These are phyloP conservation scores for Byasa hedistus DNA, from an alignment of 2,888 invertebrate species.

Conservation along the genomic window DNA sequence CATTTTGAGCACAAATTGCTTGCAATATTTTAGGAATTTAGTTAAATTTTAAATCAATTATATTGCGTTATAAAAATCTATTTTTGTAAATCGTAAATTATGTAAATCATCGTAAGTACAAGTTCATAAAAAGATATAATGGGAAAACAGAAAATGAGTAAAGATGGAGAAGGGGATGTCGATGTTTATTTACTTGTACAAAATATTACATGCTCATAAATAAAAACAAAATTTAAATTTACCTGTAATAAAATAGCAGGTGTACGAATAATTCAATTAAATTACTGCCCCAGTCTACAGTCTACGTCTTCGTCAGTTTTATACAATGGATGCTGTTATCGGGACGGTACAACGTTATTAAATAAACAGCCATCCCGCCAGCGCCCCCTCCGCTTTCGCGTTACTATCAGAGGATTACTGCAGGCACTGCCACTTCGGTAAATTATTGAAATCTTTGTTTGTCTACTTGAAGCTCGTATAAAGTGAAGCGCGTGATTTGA, in stretches of 20 bases:
- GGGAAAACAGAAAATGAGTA: too few species aligned
- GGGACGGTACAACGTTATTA: constrained; percentile 67
- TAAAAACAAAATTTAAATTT: background rate
- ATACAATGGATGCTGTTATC: constrained; percentile 66
- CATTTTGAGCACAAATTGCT: background rate
- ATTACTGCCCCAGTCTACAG: constrained; percentile 13
- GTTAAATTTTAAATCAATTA: too few species aligned
- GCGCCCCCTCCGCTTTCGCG: constrained; percentile 48
- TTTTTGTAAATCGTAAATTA: too few species aligned
- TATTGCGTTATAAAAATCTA: too few species aligned
- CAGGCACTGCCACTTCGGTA: constrained; percentile 44
- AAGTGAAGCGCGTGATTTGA: constrained; percentile 28
- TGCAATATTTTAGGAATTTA: too few species aligned
- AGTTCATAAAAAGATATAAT: too few species aligned
- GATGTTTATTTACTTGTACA: too few species aligned
- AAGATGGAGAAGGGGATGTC: too few species aligned
- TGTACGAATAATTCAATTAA: constrained; percentile 15
- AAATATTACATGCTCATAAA: too few species aligned
- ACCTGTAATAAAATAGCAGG: background rate
- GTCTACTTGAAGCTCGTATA: constrained; percentile 27
- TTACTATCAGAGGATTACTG: constrained; percentile 50
- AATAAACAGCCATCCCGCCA: constrained; percentile 60
- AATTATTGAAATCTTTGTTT: constrained; percentile 56
- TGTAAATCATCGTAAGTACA: too few species aligned
- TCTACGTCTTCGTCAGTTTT: constrained; percentile 43